Evolutionary conservation across 2,797 vertebrate species (phyloP).

Genomic region (Typhlichthys subterraneus): DNA sequence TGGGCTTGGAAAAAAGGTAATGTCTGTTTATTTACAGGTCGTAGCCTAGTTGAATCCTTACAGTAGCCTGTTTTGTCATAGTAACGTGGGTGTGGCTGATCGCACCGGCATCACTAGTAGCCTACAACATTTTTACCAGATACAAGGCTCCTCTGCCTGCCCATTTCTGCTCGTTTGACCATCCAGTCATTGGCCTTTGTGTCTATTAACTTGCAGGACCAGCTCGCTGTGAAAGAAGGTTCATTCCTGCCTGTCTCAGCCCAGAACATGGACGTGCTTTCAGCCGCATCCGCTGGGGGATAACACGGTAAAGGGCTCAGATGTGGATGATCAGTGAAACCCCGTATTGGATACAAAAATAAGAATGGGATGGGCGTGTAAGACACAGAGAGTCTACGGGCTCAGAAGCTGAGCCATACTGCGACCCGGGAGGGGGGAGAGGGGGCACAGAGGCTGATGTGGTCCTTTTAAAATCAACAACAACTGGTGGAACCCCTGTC

Average conservation of each 20-base stretch:
- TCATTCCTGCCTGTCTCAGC: slow-evolving; percentile 1
- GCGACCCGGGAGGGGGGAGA: background rate
- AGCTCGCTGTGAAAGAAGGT: slow-evolving; percentile 30
- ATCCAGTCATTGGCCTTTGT: slow-evolving; percentile 34
- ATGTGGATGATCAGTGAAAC: background rate
- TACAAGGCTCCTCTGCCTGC: slow-evolving; percentile 10
- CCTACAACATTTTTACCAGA: slow-evolving; percentile 1
- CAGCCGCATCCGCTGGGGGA: slow-evolving; percentile 15
- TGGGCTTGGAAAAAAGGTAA: background rate
- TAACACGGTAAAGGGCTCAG: background rate
- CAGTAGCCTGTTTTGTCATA: background rate
- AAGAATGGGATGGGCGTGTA: slow-evolving; percentile 16
- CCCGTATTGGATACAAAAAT: background rate
- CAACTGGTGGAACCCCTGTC: slow-evolving; percentile 18
- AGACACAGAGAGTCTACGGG: background rate
- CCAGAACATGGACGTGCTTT: background rate
- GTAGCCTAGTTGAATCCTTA: slow-evolving; percentile 12
- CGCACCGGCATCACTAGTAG: slow-evolving; percentile 2
- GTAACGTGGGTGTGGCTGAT: slow-evolving; percentile 49
- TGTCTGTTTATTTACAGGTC: background rate
- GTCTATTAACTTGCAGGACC: slow-evolving; percentile 59
- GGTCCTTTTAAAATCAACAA: slow-evolving; percentile 21
- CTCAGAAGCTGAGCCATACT: background rate
- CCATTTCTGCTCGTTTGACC: slow-evolving; percentile 37
- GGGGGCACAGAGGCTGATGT: slow-evolving; percentile 22